Evolutionary conservation across 2,113 vertebrate genomes (phyloP).

Genomic region (Sardina pilchardus): DNA sequence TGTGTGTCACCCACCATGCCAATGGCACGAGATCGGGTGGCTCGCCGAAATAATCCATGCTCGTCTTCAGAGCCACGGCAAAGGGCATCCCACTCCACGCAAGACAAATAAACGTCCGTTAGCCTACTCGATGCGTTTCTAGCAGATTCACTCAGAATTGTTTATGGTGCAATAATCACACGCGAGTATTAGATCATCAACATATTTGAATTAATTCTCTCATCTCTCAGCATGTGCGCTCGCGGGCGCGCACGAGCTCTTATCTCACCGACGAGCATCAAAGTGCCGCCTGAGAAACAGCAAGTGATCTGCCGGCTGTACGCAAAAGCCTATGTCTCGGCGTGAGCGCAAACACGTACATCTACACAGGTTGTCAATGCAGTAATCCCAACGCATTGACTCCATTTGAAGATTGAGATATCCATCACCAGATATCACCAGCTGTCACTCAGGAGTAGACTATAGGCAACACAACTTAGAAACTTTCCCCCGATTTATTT

Average conservation of each 20-base stretch:
- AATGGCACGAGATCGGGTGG: slow-evolving; percentile 32
- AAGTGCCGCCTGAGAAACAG: slow-evolving; percentile 12
- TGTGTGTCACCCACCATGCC: slow-evolving; percentile 39
- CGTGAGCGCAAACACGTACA: background rate
- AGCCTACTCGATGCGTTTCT: slow-evolving; percentile 5
- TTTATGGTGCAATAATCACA: slow-evolving; percentile 20
- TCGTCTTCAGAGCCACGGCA: slow-evolving; percentile 3
- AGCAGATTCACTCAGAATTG: slow-evolving; percentile 24
- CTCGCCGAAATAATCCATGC: slow-evolving; percentile 46
- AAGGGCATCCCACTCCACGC: slow-evolving; percentile 17
- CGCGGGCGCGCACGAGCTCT: slow-evolving; percentile 19
- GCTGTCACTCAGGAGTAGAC: background rate
- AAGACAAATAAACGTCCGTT: slow-evolving; percentile 9
- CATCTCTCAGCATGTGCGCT: slow-evolving; percentile 61
- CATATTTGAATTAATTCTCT: slow-evolving; percentile 46
- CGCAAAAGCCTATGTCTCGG: background rate
- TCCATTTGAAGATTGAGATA: background rate
- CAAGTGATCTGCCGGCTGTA: slow-evolving; percentile 9
- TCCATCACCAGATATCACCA: background rate
- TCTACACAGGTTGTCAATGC: slow-evolving; percentile 6
- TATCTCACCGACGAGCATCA: slow-evolving; percentile 1
- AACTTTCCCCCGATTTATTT: background rate
- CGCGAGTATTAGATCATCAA: slow-evolving; percentile 48
- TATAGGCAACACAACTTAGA: background rate
- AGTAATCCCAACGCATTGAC: background rate